Evolutionary conservation across 2,113 vertebrate genomes (phyloP).

Genomic region (Dromiciops gliroides): DNA sequence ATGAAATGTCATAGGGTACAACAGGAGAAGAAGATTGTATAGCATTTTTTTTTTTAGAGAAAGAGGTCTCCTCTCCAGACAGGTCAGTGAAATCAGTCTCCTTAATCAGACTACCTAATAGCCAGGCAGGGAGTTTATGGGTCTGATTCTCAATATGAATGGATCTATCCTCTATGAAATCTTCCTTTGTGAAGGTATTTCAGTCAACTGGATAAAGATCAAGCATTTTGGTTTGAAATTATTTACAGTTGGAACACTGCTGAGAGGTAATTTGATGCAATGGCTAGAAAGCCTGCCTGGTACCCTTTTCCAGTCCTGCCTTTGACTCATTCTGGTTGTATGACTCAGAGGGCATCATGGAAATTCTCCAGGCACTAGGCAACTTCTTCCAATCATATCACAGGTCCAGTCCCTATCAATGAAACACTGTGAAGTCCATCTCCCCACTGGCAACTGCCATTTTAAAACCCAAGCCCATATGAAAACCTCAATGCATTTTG

Average conservation of each 20-base stretch:
- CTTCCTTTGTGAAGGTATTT: neutral
- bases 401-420: neutral
- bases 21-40: conserved; percentile 47
- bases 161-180: neutral
- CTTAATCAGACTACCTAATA: neutral
- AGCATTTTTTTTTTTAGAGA: conserved; percentile 27
- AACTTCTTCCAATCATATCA: neutral
- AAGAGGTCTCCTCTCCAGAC: neutral
- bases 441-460: conserved; percentile 4
- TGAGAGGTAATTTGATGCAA: neutral
- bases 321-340: neutral
- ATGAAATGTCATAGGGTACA: conserved; percentile 51
- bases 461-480: conserved; percentile 38
- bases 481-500: conserved; percentile 40
- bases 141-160: neutral
- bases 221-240: neutral
- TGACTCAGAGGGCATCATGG: neutral
- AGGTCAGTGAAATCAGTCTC: neutral
- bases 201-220: neutral
- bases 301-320: neutral
- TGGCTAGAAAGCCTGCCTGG: neutral
- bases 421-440: neutral
- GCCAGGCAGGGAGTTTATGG: neutral
- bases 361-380: neutral
- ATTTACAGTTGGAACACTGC: neutral